phyloP scores from a whole-genome alignment of 2,113 vertebrate species.

The Sphaerodactylus townsendi region DNA sequence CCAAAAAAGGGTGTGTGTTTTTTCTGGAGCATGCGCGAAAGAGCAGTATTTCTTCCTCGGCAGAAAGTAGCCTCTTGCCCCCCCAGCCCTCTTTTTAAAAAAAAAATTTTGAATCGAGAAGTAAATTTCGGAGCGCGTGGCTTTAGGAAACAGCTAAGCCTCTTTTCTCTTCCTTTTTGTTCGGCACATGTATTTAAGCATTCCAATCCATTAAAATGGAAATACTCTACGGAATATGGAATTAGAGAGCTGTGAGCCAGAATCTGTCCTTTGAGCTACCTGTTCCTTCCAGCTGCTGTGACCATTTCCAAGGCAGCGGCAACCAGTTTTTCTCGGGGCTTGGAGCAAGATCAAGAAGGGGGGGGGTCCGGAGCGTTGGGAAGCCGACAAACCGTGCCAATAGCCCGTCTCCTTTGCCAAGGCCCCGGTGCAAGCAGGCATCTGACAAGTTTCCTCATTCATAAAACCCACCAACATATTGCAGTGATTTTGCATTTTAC shows the following conservation, averaged over 20 bases:
- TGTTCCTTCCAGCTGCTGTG: not conserved
- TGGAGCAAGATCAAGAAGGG: not conserved
- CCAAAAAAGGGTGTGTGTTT: not conserved
- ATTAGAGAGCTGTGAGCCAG: not conserved
- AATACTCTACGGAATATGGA: not conserved
- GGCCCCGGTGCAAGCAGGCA: not conserved
- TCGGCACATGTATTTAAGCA: not conserved
- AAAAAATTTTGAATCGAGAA: not conserved
- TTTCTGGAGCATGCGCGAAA: not conserved
- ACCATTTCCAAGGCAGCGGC: not conserved
- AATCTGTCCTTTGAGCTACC: not conserved
- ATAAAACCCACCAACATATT: not conserved
- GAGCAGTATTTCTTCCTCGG: not conserved
- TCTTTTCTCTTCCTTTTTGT: not conserved
- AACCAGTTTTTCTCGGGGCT: not conserved
- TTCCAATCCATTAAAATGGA: not conserved
- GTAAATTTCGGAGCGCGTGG: not conserved
- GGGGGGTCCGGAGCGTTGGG: not conserved
- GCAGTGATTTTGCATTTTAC: not conserved
- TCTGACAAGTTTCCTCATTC: not conserved
- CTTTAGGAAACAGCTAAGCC: not conserved
- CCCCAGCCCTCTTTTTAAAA: too few species aligned
- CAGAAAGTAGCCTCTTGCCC: not conserved
- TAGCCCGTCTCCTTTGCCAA: not conserved
- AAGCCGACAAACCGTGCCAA: not conserved